A percentile compares a stretch with the other conserved stretches of the same genome.
Evolutionary conservation across 2,888 invertebrate species (phyloP).

Genomic region (Eudasyphora cyanicolor): DNA sequence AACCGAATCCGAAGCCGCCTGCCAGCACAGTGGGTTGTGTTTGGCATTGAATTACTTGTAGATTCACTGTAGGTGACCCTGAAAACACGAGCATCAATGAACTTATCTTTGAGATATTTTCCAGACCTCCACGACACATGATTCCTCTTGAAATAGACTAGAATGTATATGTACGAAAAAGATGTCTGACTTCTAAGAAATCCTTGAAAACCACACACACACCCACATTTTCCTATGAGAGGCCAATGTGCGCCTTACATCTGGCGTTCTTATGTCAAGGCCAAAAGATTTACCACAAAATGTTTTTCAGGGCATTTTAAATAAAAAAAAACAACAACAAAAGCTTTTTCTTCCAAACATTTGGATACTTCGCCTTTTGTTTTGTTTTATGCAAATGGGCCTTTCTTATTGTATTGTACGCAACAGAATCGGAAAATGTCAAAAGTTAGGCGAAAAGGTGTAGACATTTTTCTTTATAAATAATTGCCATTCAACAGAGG

Average conservation of each 20-base stretch:
- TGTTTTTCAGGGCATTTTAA: not conserved
- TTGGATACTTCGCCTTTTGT: too few relatives aligned
- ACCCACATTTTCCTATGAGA: not conserved
- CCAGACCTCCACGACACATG: not conserved
- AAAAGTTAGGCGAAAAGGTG: slow-evolving; percentile 36
- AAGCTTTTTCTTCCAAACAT: too few relatives aligned
- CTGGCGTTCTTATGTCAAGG: not conserved
- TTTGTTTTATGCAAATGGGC: not conserved
- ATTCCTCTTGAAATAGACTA: too few relatives aligned
- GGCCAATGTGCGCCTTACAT: not conserved
- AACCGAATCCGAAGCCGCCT: not conserved
- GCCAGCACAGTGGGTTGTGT: not conserved
- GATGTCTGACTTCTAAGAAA: too few relatives aligned
- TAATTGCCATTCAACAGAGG: not conserved
- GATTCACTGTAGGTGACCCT: not conserved
- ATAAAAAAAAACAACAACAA: too few relatives aligned
- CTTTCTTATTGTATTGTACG: not conserved
- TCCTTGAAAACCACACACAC: too few relatives aligned
- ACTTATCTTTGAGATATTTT: not conserved
- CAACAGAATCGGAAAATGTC: slow-evolving; percentile 16
- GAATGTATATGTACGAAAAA: too few relatives aligned
- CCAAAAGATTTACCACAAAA: not conserved
- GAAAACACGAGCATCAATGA: not conserved
- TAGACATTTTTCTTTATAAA: slow-evolving; percentile 15
- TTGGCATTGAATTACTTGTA: too few relatives aligned